Percentiles rank a stretch among this genome's conserved stretches.
These are phyloP conservation scores for Acanthococcus lagerstroemiae DNA, from an alignment of 2,888 invertebrate species.

Conservation along the genomic window DNA sequence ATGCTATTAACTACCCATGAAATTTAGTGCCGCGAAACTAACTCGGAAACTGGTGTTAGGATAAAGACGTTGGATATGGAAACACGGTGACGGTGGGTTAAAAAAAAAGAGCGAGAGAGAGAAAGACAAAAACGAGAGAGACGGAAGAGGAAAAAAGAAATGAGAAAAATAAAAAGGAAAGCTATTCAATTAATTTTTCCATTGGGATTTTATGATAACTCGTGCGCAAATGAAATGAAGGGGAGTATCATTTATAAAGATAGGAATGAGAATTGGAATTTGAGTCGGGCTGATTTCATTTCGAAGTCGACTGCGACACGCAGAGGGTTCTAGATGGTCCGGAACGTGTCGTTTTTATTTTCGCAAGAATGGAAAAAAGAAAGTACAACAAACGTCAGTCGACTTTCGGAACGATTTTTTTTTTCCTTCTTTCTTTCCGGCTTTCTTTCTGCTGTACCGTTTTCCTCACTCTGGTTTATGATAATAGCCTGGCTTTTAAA, in stretches of 20 bases:
- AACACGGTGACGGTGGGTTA: conserved; percentile 25
- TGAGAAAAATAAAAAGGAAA: conserved; percentile 35
- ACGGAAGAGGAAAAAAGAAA: conserved; percentile 20
- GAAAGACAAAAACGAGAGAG: conserved; percentile 19
- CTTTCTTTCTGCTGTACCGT: background rate
- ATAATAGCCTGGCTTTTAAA: conserved; percentile 28
- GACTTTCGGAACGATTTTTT: conserved; percentile 14
- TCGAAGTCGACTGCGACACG: conserved; percentile 15
- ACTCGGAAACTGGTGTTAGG: conserved; percentile 7
- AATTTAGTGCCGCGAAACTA: conserved; percentile 11
- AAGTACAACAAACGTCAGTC: conserved; percentile 14
- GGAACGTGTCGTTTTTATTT: conserved; percentile 28
- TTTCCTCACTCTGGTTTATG: conserved; percentile 22
- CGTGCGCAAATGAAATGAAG: conserved; percentile 36
- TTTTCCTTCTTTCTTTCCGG: background rate
- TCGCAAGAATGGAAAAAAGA: conserved; percentile 13
- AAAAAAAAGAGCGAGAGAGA: conserved; percentile 23
- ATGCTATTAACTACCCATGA: conserved; percentile 29
- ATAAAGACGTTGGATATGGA: conserved; percentile 24
- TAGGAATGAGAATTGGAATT: conserved; percentile 30
- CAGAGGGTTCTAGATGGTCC: conserved; percentile 28
- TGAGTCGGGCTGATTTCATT: conserved; percentile 30
- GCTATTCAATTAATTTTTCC: conserved; percentile 39
- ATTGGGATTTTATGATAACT: conserved; percentile 36
- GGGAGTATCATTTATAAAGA: conserved; percentile 28